Evolutionary conservation across 2,113 vertebrate genomes (phyloP), one percentile per base, ranked within the genome.

Genomic region (Vidua chalybeata): DNA sequence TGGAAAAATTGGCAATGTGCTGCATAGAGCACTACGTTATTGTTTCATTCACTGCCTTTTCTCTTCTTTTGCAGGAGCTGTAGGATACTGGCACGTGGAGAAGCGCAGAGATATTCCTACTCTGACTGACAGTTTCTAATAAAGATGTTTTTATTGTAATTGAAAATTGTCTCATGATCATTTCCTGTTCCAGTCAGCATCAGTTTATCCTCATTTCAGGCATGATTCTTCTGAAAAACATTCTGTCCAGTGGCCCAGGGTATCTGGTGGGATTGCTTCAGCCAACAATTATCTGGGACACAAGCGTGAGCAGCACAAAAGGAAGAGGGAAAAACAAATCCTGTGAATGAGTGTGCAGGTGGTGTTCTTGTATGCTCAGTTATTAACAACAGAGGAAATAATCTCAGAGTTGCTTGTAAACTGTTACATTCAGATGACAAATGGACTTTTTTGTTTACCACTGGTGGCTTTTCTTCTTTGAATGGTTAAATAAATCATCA

Each of bases 41-140:
- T 92, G 91, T 90, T 93, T 96, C 78, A 93, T 87, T 41, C 43
- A 3, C 79, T 73, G 69, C 56, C 21, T 84, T 79, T 96, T 80
- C 51, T 96, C 92, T 93, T 96, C 56, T 96, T 89, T 97, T 93
- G 23, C 88, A 97, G 96, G 92, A 76, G 69, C 94, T 78, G 76
- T 37, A 62, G 58, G 19, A 89, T 84, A 28, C 14, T 74, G 76
- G 24, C 73, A 17, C 0, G 0, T n/a, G 76, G 35, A 84, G 68
- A 85, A 80, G 26, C 7, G 0, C 68, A 35, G 41, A 71, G 33
- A 56, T 54, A 19, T 30, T 84, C 39, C 79, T 55, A 7, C 35
- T 72, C 48, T 55, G 76, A 11, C 43, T 74, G 68, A 27, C 9
- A 7, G 35, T 21, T 87, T 58, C 75, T 64, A 95, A 95, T 96